Conservation (phyloP, 2,797 vertebrate species). For the Ataeniobius toweri region DNA sequence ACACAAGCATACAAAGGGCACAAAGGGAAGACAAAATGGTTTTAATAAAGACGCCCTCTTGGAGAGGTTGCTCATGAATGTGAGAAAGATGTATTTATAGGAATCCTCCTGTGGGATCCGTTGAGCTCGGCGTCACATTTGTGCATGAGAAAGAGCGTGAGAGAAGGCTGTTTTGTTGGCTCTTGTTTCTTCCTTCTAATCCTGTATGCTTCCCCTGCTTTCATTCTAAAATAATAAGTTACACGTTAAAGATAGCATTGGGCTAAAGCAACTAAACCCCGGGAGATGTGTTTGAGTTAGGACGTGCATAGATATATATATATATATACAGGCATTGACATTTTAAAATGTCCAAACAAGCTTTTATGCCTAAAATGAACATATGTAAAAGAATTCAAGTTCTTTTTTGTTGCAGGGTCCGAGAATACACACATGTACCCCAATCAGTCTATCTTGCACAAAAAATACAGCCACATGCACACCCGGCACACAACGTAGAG, state of each 20-base stretch:
- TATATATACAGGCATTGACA: slow-evolving; percentile 12
- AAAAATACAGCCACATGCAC: slow-evolving; percentile 14
- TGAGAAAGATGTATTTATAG: slow-evolving; percentile 79
- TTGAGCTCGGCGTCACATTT: slow-evolving; percentile 60
- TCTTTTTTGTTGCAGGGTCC: slow-evolving; percentile 9
- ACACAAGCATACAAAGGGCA: slow-evolving; percentile 51
- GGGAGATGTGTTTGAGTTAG: slow-evolving; percentile 46
- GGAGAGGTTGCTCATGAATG: slow-evolving; percentile 75
- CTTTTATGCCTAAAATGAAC: slow-evolving; percentile 11
- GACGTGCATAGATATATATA: slow-evolving; percentile 19
- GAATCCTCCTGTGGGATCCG: slow-evolving; percentile 70
- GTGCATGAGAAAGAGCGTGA: slow-evolving; percentile 39
- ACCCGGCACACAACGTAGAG: slow-evolving; percentile 49
- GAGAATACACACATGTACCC: not conserved
- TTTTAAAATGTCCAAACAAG: slow-evolving; percentile 40
- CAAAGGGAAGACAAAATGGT: slow-evolving; percentile 76
- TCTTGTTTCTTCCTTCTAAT: slow-evolving; percentile 64
- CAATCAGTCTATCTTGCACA: slow-evolving; percentile 16
- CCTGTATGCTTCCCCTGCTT: slow-evolving; percentile 56
- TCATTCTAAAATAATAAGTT: slow-evolving; percentile 66
- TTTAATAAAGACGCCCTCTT: slow-evolving; percentile 80
- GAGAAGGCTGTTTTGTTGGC: slow-evolving; percentile 47
- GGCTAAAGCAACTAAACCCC: slow-evolving; percentile 65
- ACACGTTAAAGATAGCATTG: slow-evolving; percentile 64
- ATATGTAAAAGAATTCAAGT: slow-evolving; percentile 12